Conservation (phyloP, 1,140 invertebrate genomes). For the Cydia splendana region DNA sequence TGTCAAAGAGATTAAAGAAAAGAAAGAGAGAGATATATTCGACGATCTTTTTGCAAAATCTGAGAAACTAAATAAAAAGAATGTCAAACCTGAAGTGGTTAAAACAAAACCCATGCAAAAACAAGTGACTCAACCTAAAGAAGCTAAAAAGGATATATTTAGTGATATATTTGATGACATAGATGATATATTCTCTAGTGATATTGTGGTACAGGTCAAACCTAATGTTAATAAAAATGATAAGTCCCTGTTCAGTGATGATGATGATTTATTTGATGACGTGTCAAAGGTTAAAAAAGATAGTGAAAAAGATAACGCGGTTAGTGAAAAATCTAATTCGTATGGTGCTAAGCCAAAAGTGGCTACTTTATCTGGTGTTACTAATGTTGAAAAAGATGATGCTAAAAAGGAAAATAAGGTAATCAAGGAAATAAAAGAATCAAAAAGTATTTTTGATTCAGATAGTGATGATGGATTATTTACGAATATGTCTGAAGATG, state of each 20-base stretch:
- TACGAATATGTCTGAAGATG: slow-evolving; percentile 33
- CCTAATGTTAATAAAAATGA: slow-evolving; percentile 38
- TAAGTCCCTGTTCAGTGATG: slow-evolving; percentile 63
- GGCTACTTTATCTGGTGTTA: slow-evolving; percentile 10
- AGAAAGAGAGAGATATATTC: slow-evolving; percentile 56
- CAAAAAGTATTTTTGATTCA: slow-evolving; percentile 61
- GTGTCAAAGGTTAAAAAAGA: slow-evolving; percentile 35
- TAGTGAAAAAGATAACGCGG: not conserved
- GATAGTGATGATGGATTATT: slow-evolving; percentile 54
- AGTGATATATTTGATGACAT: slow-evolving; percentile 71
- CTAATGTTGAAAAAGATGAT: slow-evolving; percentile 6
- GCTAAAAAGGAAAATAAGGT: slow-evolving; percentile 33
- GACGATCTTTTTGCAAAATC: slow-evolving; percentile 65
- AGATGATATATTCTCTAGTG: slow-evolving; percentile 68
- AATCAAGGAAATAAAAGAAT: slow-evolving; percentile 34
- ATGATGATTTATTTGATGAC: slow-evolving; percentile 65
- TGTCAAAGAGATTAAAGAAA: slow-evolving; percentile 27
- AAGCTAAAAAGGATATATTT: slow-evolving; percentile 63
- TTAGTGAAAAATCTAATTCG: not conserved
- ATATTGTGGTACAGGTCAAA: slow-evolving; percentile 49
- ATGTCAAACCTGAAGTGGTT: slow-evolving; percentile 34
- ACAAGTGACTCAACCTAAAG: not conserved
- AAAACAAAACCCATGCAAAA: slow-evolving; percentile 27
- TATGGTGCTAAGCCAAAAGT: slow-evolving; percentile 28
- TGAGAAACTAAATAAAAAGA: slow-evolving; percentile 36